Evolutionary conservation across 2,113 vertebrate species (phyloP).

Genomic region (Isichthys henryi): DNA sequence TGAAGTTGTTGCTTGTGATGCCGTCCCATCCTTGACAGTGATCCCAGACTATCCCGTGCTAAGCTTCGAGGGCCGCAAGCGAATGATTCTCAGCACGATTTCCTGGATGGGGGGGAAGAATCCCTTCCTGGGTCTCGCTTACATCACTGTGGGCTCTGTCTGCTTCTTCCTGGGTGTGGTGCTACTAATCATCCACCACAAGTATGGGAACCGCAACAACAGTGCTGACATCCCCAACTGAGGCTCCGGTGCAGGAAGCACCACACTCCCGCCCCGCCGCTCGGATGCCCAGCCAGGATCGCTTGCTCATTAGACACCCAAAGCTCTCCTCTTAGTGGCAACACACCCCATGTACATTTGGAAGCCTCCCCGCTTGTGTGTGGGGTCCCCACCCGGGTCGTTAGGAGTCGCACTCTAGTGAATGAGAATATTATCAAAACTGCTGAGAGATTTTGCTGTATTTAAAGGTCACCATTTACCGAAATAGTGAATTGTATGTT

Average conservation of each 20-base stretch:
- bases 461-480: neutral
- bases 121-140: constrained; percentile 94
- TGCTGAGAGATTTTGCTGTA: neutral
- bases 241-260: neutral
- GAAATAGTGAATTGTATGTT: neutral
- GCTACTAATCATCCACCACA: constrained; percentile 90
- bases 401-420: neutral
- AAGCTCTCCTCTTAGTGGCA: neutral
- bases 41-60: constrained; percentile 89
- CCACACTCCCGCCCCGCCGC: constrained; percentile 28
- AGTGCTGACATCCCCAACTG: constrained; percentile 87
- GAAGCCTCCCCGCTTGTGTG: constrained; percentile 35
- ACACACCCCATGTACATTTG: neutral
- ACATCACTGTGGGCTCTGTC: constrained; percentile 91
- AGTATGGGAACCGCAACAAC: constrained; percentile 88
- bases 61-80: constrained; percentile 89
- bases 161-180: constrained; percentile 93
- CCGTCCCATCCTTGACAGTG: constrained; percentile 62
- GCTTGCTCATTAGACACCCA: neutral
- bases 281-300: too few relatives aligned
- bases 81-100: constrained; percentile 97
- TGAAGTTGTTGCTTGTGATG: neutral
- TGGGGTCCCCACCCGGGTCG: neutral
- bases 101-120: constrained; percentile 99
- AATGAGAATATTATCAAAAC: neutral